Evolutionary conservation across 2,888 invertebrate species (phyloP).

Genomic region (Cremastinae sp.): DNA sequence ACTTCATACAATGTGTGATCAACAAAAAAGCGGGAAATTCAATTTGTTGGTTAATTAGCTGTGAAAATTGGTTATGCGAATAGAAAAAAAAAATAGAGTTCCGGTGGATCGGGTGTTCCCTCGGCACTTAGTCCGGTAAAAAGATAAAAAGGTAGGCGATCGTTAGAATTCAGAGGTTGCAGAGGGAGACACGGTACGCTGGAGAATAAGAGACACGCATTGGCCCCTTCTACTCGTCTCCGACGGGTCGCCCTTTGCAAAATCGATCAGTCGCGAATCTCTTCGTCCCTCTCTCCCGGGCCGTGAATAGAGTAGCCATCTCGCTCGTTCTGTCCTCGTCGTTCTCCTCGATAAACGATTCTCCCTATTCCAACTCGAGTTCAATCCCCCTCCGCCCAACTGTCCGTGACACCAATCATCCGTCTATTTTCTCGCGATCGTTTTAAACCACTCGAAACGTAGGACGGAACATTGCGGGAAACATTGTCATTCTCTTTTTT

Average conservation of each 20-base stretch:
- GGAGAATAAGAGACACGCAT: slow-evolving; percentile 38
- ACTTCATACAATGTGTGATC: too few relatives aligned
- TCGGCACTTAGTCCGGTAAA: too few relatives aligned
- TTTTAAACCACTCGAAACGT: slow-evolving; percentile 28
- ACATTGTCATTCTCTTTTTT: slow-evolving; percentile 1
- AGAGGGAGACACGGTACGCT: slow-evolving; percentile 24
- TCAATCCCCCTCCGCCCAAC: slow-evolving; percentile 25
- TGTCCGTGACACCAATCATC: slow-evolving; percentile 51
- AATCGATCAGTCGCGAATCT: slow-evolving; percentile 57
- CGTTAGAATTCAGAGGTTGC: slow-evolving; percentile 21
- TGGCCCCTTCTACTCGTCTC: slow-evolving; percentile 23
- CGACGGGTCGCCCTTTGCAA: slow-evolving; percentile 58
- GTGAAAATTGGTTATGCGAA: too few relatives aligned
- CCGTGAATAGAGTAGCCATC: slow-evolving; percentile 41
- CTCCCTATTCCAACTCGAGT: slow-evolving; percentile 22
- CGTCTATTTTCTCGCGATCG: slow-evolving; percentile 40
- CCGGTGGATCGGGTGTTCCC: not conserved
- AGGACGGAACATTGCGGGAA: slow-evolving; percentile 4
- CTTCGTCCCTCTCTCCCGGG: slow-evolving; percentile 19
- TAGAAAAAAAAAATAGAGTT: too few relatives aligned
- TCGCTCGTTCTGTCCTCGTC: slow-evolving; percentile 29
- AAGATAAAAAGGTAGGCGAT: not conserved
- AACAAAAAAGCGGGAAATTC: too few relatives aligned
- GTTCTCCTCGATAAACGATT: slow-evolving; percentile 39
- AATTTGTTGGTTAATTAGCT: too few relatives aligned